phyloP scores from a whole-genome alignment of 2,797 vertebrate genomes.

The Taeniopygia guttata region DNA sequence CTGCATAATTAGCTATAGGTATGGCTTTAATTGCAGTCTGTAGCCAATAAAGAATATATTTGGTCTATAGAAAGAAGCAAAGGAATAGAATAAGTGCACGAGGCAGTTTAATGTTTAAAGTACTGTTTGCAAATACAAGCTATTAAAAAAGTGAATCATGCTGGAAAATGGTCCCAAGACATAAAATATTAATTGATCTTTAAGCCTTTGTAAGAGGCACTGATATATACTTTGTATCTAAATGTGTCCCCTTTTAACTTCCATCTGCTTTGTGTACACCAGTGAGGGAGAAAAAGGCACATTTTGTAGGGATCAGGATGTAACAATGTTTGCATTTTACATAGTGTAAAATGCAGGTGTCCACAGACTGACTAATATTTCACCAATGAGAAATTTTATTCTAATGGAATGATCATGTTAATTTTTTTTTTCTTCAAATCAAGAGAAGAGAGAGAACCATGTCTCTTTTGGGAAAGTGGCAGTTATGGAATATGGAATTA shows the following conservation, averaged over 20 bases:
- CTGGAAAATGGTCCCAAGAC: not conserved
- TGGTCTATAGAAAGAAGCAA: not conserved
- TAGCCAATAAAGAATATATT: not conserved
- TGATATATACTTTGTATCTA: not conserved
- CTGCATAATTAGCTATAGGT: conserved; percentile 28
- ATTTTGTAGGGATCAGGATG: not conserved
- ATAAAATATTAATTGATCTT: conserved; percentile 46
- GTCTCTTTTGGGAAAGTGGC: not conserved
- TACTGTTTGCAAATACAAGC: conserved; percentile 19
- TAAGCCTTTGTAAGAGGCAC: not conserved
- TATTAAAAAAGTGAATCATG: not conserved
- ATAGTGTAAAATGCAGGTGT: not conserved
- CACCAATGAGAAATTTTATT: not conserved
- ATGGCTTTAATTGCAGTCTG: not conserved
- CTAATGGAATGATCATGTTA: not conserved
- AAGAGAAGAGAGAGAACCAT: not conserved
- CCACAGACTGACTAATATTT: not conserved
- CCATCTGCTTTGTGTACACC: not conserved
- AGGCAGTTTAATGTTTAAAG: conserved; percentile 36
- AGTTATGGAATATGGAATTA: not conserved
- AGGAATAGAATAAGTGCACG: not conserved
- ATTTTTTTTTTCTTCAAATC: not conserved
- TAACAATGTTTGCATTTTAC: not conserved
- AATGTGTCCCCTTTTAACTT: not conserved
- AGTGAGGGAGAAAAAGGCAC: not conserved